A percentile compares a stretch with the other conserved stretches of the same genome.
Evolutionary conservation across 2,113 vertebrate species (phyloP).

Genomic region (Lynx canadensis): DNA sequence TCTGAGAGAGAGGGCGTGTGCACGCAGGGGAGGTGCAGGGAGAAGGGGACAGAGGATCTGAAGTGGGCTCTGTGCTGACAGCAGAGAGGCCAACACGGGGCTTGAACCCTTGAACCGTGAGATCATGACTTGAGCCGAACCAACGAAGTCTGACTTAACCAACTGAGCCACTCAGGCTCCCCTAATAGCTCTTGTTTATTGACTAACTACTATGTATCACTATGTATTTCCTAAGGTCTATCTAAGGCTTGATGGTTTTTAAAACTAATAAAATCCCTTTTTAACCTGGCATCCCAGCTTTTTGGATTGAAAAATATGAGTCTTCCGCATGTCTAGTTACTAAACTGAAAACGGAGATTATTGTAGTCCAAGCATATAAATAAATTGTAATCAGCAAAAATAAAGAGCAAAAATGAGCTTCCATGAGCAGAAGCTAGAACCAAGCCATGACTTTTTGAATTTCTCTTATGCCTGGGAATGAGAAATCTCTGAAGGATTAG

Average conservation of each 20-base stretch:
- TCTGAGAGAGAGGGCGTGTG: no score
- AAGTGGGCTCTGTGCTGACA: no score
- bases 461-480: slow-evolving; percentile 16
- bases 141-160: no score
- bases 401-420: neutral
- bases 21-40: no score
- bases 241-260: slow-evolving; percentile 1
- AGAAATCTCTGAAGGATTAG: slow-evolving; percentile 31
- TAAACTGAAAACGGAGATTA: slow-evolving; percentile 4
- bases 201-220: neutral
- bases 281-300: neutral
- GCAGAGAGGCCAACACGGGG: no score
- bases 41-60: no score
- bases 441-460: neutral
- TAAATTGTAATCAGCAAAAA: neutral
- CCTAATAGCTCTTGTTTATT: neutral
- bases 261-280: neutral
- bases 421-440: neutral
- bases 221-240: slow-evolving; percentile 2
- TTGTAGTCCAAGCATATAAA: neutral
- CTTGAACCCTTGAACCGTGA: no score
- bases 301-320: slow-evolving; percentile 14
- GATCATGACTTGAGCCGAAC: no score
- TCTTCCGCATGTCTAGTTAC: slow-evolving; percentile 4
- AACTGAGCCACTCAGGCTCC: no score